Conservation (phyloP, 2,797 vertebrate species). For the Dermochelys coriacea region DNA sequence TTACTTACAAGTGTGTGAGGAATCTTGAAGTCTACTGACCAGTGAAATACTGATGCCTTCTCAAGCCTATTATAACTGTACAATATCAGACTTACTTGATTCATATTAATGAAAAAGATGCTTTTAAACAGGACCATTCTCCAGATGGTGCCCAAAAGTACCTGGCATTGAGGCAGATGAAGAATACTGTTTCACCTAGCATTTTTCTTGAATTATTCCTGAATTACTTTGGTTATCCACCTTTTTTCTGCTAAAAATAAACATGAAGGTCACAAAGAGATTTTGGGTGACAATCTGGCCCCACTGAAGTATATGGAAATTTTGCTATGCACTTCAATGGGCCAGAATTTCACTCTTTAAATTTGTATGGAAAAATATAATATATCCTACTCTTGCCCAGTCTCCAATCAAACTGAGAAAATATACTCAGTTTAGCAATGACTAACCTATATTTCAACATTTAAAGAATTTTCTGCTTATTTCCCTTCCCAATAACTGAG, state of each 20-base stretch:
- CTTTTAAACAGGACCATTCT: neutral
- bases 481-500: neutral
- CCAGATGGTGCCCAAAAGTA: neutral
- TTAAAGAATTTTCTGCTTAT: neutral
- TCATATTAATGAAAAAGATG: neutral
- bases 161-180: too few species aligned
- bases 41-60: fast-evolving
- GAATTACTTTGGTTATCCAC: neutral
- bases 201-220: neutral
- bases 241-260: neutral
- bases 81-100: neutral
- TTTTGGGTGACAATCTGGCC: neutral
- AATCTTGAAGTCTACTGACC: neutral
- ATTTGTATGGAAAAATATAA: neutral
- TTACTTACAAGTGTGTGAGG: neutral
- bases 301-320: neutral
- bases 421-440: neutral
- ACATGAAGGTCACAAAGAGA: neutral
- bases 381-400: neutral
- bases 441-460: neutral
- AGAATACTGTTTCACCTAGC: neutral
- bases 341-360: neutral
- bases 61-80: neutral
- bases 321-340: neutral
- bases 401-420: neutral